Evolutionary conservation across 1,140 invertebrate species (phyloP), one percentile per base, ranked within the genome.

Genomic region (Euwallacea fornicatus): DNA sequence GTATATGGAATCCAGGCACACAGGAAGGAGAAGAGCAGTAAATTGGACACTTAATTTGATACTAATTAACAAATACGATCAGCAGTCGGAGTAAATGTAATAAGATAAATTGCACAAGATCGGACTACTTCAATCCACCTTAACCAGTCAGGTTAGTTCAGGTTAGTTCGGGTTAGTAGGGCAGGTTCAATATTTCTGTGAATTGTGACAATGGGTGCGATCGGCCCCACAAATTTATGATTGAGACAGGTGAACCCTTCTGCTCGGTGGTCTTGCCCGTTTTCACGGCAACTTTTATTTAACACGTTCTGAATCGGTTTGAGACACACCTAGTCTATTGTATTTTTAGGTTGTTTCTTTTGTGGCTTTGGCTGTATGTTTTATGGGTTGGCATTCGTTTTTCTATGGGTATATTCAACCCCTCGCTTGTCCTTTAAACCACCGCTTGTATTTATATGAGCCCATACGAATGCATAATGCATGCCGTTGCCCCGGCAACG

Each of bases 261-360:
- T 59, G 66, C 66, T 10, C 56, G 66, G 66, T 68, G 66, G 66
- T 68, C 66, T 68, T 42, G 64, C 64, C 46, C 53, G 64, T 66
- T 66, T 66, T 66, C 64, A 66, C 53, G 54, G 64, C 47, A 43
- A 66, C 66, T 60, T 68, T 68, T 68, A 68, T 68, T 68, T 68
- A 68, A 68, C 66, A 68, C 66, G 66, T 68, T 46, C 58, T 66
- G 64, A 66, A 66, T 66, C 64, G 64, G 54, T 42, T 46, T 13
- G 64, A 66, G 66, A 59, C 66, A 68, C 66, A 68, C 66, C 66
- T 68, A 68, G 55, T 46, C 66, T 68, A 68, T 68, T 68, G 66
- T 68, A 59, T 60, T 68, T 68, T 68, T 68, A n/a, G 47, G 66
- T 68, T 66, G 64, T 66, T 66, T 66, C 64, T 66, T 66, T 66